Evolutionary conservation across 2,888 invertebrate genomes (phyloP), one percentile per base, ranked within the genome.

Genomic region (Dolichopus griseipennis): DNA sequence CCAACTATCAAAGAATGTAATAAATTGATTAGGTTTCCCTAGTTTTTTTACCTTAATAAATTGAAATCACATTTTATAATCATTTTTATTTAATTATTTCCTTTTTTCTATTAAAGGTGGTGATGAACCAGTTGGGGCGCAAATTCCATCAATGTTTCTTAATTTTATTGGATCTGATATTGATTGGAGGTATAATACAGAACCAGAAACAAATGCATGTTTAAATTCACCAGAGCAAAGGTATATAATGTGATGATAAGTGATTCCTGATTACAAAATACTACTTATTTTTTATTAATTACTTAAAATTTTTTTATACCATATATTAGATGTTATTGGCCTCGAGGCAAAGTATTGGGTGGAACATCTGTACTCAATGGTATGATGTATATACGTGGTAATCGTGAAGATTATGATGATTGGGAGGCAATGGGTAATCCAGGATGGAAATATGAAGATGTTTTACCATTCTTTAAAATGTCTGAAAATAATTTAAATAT

Each of bases 341-440:
- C 93, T 0, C 84, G 93, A 74, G 93, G 93, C 76, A 93, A 93
- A 84, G 92, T 93, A 0, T 81, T 95, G 12, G 96, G 96, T 8
- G 96, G 96, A 0, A 95, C 94, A 0, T 95, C 95, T 20, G 93
- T 93, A 0, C 87, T 96, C 83, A 97, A 97, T 80, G 96, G 96
- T 27, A 97, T 97, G 96, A 95, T 92, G 88, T 96, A 96, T 81
- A 92, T 96, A 72, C 85, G 96, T 34, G 96, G 96, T 1, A 89
- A 93, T 69, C 86, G 90, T 33, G 87, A 87, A 70, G 96, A 96
- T 81, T 96, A 89, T 81, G 93, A 96, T 77, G 85, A 87, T 70
- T 96, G 95, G 96, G 92, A 91, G 0, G 87, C 86, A 0, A 84
- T 89, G 70, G 96, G 96, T 10, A 93, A 92, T 79, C 86, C 88